phyloP scores from a whole-genome alignment of 1,140 invertebrate species.

The Elymnias hypermnestra region DNA sequence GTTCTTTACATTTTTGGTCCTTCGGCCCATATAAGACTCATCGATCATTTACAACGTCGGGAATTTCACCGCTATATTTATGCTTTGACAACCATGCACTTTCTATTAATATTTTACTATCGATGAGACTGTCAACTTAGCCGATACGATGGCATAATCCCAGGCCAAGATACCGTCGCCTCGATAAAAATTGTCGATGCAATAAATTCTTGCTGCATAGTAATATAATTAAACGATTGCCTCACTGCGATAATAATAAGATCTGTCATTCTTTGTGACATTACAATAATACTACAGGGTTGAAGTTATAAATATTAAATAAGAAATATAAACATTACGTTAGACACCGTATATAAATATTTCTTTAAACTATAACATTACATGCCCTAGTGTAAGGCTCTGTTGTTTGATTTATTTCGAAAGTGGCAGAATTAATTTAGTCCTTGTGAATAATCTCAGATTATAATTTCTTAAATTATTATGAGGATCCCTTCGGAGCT shows the following conservation, averaged over 20 bases:
- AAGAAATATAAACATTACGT: too few relatives aligned
- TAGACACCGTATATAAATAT: too few relatives aligned
- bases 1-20: too few relatives aligned
- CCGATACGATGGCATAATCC: constrained; percentile 9
- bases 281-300: constrained; percentile 8
- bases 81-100: background rate
- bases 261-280: constrained; percentile 17
- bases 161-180: constrained; percentile 11
- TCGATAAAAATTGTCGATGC: constrained; percentile 23
- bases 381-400: too few relatives aligned
- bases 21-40: too few relatives aligned
- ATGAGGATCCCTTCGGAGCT: too few relatives aligned
- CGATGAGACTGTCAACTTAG: constrained; percentile 10
- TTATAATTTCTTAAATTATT: too few relatives aligned
- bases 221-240: constrained; percentile 29
- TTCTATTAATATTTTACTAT: constrained; percentile 2
- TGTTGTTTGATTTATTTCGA: too few relatives aligned
- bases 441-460: too few relatives aligned
- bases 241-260: constrained; percentile 26
- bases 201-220: constrained; percentile 29
- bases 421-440: too few relatives aligned
- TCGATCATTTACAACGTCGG: too few relatives aligned
- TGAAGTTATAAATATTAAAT: constrained; percentile 1
- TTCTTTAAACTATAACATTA: too few relatives aligned
- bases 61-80: background rate